Base-by-base conservation (phyloP, 2,888 invertebrate genomes). In the Orthonevra nobilis region DNA sequence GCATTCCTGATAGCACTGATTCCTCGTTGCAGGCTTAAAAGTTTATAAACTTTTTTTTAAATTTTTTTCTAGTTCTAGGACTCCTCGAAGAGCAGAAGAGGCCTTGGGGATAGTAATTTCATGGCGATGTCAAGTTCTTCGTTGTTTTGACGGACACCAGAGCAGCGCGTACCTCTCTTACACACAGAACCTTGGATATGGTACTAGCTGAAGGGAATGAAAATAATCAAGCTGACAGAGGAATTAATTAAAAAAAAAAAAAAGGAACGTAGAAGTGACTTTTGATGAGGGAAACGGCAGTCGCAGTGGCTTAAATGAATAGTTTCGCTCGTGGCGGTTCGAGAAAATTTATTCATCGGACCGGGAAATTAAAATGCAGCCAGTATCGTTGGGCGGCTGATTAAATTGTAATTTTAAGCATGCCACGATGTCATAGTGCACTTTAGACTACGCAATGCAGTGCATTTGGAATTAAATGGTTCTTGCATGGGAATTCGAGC, bases 31-130 rank as follows among this genome's bases (percentile, higher is more conserved):
- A 10, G 46, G 14, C 28, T 50, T 50, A 1, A n/a, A 30, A 54
- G 9, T 28, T 56, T 42, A 40, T 46, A 46, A 32, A 44, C 54
- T 68, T 32, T 50, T 44, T 40, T 60, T 52, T 63, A 44, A 46
- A 61, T 32, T 50, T 44, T 40, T 60, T 52, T 63, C 61, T 73
- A 73, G 66, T 50, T 68, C 32, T 32, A 79, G 54, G 58, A 61
- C 66, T 64, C 52, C n/a, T n/a, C n/a, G n/a, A 66, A 56, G 60
- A 72, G 66, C 36, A 66, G n/a, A n/a, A n/a, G n/a, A n/a, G 60
- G 79, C 79, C 79, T 79, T 32, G 42, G 79, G 79, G 79, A 79
- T 79, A 68, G 68, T 68, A 79, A 73, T 73, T 73, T 61, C 79
- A 61, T 61, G 66, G 54, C 73, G 66, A 73, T 79, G 79, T 79